These are phyloP conservation scores for Lemur catta DNA, from an alignment of 2,797 vertebrate species.

Conservation along the genomic window DNA sequence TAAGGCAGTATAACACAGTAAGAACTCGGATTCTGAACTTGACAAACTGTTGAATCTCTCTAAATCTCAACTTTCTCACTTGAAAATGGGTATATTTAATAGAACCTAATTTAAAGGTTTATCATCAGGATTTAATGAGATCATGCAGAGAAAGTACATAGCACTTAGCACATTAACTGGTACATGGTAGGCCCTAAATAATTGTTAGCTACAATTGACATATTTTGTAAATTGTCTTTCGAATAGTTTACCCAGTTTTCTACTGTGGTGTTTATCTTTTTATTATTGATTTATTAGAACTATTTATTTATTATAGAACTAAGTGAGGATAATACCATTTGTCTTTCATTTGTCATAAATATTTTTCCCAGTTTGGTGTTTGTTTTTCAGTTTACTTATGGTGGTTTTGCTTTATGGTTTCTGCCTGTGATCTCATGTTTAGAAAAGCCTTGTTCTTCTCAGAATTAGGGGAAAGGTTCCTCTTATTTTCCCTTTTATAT, in stretches of 20 bases:
- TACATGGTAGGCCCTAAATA: background rate
- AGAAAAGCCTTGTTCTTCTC: background rate
- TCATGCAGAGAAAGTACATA: background rate
- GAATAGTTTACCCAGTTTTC: background rate
- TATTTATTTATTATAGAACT: background rate
- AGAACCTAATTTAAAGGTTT: background rate
- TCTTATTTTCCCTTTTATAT: conserved; percentile 26
- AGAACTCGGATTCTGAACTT: background rate
- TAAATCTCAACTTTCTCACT: background rate
- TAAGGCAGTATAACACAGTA: background rate
- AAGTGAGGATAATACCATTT: background rate
- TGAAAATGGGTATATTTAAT: background rate
- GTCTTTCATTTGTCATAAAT: background rate
- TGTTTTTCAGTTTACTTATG: conserved; percentile 12
- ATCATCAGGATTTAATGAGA: background rate
- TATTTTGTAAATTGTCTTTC: background rate
- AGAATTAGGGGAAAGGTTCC: background rate
- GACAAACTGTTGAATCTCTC: background rate
- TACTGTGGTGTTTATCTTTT: background rate
- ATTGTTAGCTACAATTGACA: background rate
- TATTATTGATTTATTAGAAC: background rate
- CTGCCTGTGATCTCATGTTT: background rate
- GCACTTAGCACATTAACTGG: background rate
- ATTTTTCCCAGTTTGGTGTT: background rate
- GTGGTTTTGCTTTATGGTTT: conserved; percentile 21